phyloP scores from a whole-genome alignment of 2,113 vertebrate genomes.

The Eudyptes chrysolophus region DNA sequence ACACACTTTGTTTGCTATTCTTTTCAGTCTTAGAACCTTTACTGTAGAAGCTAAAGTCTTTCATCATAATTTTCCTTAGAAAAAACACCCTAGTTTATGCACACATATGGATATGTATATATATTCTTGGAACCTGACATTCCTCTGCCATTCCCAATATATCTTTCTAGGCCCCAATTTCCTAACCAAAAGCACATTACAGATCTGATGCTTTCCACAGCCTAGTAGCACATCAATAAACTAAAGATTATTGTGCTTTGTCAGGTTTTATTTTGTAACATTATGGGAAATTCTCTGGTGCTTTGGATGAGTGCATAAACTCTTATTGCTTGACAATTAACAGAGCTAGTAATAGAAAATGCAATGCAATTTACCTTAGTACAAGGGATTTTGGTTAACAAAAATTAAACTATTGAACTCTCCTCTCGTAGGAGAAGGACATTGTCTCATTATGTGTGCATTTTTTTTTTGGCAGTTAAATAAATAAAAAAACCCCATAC shows the following conservation, averaged over 20 bases:
- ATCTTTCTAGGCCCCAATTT: conserved; percentile 77
- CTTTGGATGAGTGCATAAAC: conserved; percentile 86
- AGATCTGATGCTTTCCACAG: conserved; percentile 75
- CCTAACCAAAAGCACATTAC: conserved; percentile 80
- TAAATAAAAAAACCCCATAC: conserved; percentile 55
- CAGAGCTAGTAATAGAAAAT: conserved; percentile 85
- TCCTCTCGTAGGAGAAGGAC: conserved; percentile 75
- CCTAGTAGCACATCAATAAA: conserved; percentile 83
- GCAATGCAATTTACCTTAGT: conserved; percentile 87
- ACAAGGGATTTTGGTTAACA: conserved; percentile 85
- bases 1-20: background rate
- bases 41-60: conserved; percentile 51
- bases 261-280: conserved; percentile 87
- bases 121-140: conserved; percentile 40
- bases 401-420: conserved; percentile 90
- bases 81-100: conserved; percentile 50
- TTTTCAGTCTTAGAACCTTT: background rate
- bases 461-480: conserved; percentile 26
- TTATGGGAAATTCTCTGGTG: conserved; percentile 85
- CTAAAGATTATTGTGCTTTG: conserved; percentile 87
- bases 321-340: conserved; percentile 88
- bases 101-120: background rate
- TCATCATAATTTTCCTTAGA: conserved; percentile 36
- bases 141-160: conserved; percentile 64
- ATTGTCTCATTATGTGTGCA: conserved; percentile 71